A percentile compares a stretch with the other conserved stretches of the same genome.
phyloP scores from a whole-genome alignment of 2,888 invertebrate species.

The Orthosia gothica region DNA sequence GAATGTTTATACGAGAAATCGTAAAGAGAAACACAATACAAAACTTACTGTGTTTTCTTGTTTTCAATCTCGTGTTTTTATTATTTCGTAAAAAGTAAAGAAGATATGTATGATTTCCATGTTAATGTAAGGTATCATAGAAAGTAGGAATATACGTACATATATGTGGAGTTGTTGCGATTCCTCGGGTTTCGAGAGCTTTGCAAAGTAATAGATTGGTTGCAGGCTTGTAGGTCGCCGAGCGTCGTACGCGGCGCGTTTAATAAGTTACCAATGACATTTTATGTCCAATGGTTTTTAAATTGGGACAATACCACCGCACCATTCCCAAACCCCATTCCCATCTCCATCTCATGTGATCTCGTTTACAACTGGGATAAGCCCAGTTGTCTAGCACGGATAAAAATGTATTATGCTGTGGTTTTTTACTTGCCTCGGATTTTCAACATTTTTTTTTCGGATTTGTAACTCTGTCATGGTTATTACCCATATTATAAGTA shows the following conservation, averaged over 20 bases:
- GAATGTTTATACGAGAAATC: constrained; percentile 31
- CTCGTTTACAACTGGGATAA: no score
- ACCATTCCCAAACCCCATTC: no score
- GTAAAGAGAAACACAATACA: constrained; percentile 38
- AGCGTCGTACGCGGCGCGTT: neutral
- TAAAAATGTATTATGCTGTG: no score
- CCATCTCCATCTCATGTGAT: no score
- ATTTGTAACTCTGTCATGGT: no score
- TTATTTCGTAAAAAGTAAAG: constrained; percentile 27
- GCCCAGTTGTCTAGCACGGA: no score
- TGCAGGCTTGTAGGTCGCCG: constrained; percentile 16
- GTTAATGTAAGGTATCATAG: constrained; percentile 40
- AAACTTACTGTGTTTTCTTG: constrained; percentile 24
- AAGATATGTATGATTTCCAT: constrained; percentile 31
- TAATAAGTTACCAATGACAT: constrained; percentile 6
- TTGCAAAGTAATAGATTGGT: constrained; percentile 34
- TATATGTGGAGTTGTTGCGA: constrained; percentile 2
- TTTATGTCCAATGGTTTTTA: neutral
- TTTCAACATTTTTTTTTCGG: no score
- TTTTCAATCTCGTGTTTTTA: constrained; percentile 43
- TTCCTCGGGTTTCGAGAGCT: constrained; percentile 1
- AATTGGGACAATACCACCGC: no score
- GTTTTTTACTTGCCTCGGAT: no score
- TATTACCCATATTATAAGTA: no score
- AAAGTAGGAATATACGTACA: constrained; percentile 5